Percentiles rank a stretch among this genome's conserved stretches.
Evolutionary conservation across 2,113 vertebrate genomes (phyloP).

Genomic region (Poeciliopsis occidentalis): DNA sequence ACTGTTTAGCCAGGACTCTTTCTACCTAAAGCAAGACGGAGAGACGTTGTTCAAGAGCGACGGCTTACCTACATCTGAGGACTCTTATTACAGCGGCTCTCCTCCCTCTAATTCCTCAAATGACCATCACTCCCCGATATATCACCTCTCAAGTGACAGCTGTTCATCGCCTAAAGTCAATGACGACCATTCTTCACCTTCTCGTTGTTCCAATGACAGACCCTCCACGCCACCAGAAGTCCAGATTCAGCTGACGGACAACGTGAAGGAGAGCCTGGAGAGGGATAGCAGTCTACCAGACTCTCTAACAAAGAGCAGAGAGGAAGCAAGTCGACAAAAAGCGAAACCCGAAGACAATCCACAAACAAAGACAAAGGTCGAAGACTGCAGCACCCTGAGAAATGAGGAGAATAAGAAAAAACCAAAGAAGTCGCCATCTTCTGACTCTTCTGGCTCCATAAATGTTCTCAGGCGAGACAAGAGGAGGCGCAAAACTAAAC

Average conservation of each 20-base stretch:
- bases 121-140: constrained; percentile 67
- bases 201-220: constrained; percentile 74
- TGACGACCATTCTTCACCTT: constrained; percentile 59
- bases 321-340: constrained; percentile 57
- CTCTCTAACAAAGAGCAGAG: constrained; percentile 25
- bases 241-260: constrained; percentile 65
- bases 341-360: constrained; percentile 67
- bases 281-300: constrained; percentile 71
- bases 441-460: constrained; percentile 74
- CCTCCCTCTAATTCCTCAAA: constrained; percentile 75
- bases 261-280: constrained; percentile 77
- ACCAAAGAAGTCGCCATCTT: constrained; percentile 78
- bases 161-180: constrained; percentile 29
- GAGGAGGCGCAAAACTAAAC: constrained; percentile 73
- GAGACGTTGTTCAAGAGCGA: constrained; percentile 75
- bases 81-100: constrained; percentile 77
- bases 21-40: constrained; percentile 67
- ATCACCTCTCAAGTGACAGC: constrained; percentile 34
- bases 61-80: constrained; percentile 43
- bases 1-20: constrained; percentile 38
- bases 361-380: neutral
- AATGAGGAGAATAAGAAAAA: constrained; percentile 83
- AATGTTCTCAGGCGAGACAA: constrained; percentile 83
- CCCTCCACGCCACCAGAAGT: constrained; percentile 65
- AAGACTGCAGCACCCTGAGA: constrained; percentile 80